Evolutionary conservation across 2,113 vertebrate genomes (phyloP).

Genomic region (Solea senegalensis): DNA sequence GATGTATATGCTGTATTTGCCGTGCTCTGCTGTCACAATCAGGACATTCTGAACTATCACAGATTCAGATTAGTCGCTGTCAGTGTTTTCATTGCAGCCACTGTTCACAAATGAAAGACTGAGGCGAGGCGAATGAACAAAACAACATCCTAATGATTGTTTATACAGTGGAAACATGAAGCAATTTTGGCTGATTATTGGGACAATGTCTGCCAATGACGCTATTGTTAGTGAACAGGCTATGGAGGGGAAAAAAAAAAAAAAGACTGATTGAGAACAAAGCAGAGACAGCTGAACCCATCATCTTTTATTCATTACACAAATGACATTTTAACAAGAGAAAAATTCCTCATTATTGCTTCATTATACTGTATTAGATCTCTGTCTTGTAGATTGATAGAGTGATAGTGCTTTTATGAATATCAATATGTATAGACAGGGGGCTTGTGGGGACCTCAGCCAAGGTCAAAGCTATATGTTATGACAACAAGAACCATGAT

Average conservation of each 20-base stretch:
- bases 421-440: constrained; percentile 78
- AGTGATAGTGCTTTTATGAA: constrained; percentile 79
- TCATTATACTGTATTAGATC: constrained; percentile 81
- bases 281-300: constrained; percentile 75
- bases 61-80: constrained; percentile 77
- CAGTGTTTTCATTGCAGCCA: constrained; percentile 67
- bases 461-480: constrained; percentile 80
- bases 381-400: constrained; percentile 76
- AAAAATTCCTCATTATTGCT: constrained; percentile 81
- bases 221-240: constrained; percentile 78
- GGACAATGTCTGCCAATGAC: constrained; percentile 80
- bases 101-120: constrained; percentile 77
- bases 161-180: constrained; percentile 79
- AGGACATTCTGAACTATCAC: constrained; percentile 74
- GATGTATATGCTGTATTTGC: constrained; percentile 73
- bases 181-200: constrained; percentile 80
- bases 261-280: constrained; percentile 77
- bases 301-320: constrained; percentile 83
- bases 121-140: constrained; percentile 77
- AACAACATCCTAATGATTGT: constrained; percentile 83
- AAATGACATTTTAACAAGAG: constrained; percentile 82
- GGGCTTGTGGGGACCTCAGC: constrained; percentile 62
- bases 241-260: constrained; percentile 49
- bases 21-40: constrained; percentile 75
- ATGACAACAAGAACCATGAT: constrained; percentile 61